Percentiles rank a stretch among this genome's conserved stretches.
Evolutionary conservation across 2,113 vertebrate species (phyloP).

Genomic region (Onychostruthus taczanowskii): DNA sequence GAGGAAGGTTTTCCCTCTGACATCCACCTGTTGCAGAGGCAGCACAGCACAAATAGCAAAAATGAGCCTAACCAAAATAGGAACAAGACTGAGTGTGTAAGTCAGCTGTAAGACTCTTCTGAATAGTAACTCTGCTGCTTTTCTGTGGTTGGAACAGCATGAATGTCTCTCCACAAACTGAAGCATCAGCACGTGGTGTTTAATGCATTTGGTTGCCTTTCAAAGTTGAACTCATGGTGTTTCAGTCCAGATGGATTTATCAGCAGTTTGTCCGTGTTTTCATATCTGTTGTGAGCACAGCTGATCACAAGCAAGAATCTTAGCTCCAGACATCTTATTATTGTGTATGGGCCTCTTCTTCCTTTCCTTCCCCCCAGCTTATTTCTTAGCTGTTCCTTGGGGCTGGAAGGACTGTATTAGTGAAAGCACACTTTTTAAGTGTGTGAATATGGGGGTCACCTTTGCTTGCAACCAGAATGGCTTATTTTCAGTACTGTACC

Average conservation of each 20-base stretch:
- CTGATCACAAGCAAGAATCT: background rate
- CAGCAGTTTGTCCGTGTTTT: background rate
- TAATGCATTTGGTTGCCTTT: background rate
- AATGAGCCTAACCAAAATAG: background rate
- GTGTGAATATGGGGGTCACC: background rate
- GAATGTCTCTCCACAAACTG: background rate
- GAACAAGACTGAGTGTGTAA: background rate
- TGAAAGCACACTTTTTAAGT: background rate
- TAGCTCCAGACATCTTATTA: background rate
- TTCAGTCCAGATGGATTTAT: background rate
- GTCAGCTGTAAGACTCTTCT: background rate
- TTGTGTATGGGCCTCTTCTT: background rate
- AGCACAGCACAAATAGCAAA: background rate
- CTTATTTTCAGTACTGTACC: background rate
- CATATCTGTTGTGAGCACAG: background rate
- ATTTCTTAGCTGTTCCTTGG: background rate
- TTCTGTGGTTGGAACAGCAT: background rate
- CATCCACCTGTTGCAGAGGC: background rate
- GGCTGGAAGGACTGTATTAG: background rate
- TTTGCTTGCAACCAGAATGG: background rate
- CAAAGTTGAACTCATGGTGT: background rate
- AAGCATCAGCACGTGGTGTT: background rate
- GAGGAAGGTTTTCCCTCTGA: background rate
- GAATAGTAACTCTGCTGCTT: background rate
- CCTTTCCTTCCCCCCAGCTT: background rate